A percentile compares a stretch with the other conserved stretches of the same genome.
Evolutionary conservation across 2,113 vertebrate species (phyloP).

Genomic region (Grallaria varia): DNA sequence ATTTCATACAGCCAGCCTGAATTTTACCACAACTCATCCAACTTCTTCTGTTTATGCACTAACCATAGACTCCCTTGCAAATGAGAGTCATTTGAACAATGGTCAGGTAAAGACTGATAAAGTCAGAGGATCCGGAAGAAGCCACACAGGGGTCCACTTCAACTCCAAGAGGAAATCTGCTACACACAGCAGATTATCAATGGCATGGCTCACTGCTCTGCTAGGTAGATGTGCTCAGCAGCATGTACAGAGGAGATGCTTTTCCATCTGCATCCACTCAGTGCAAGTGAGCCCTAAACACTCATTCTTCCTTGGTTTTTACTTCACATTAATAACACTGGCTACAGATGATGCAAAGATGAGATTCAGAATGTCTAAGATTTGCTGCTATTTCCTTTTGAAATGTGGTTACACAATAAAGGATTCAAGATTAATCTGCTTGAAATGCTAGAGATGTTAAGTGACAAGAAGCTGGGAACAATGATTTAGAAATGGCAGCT

Average conservation of each 20-base stretch:
- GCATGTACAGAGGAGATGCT: background rate
- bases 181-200: background rate
- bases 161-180: background rate
- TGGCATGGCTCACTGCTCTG: background rate
- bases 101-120: background rate
- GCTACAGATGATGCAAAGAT: background rate
- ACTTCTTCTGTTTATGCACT: background rate
- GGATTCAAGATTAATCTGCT: conserved; percentile 18
- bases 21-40: background rate
- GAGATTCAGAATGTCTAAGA: background rate
- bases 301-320: background rate
- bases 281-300: background rate
- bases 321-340: background rate
- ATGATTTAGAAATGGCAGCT: conserved; percentile 33
- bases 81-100: background rate
- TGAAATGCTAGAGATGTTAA: conserved; percentile 37
- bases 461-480: conserved; percentile 32
- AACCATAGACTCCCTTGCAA: background rate
- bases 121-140: background rate
- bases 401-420: conserved; percentile 14
- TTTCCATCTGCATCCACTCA: background rate
- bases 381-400: conserved; percentile 23
- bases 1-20: background rate
- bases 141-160: background rate
- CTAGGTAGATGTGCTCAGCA: background rate